Percentiles rank a stretch among this genome's conserved stretches.
Conservation (phyloP, 2,797 vertebrate genomes). For the Pitangus sulphuratus region DNA sequence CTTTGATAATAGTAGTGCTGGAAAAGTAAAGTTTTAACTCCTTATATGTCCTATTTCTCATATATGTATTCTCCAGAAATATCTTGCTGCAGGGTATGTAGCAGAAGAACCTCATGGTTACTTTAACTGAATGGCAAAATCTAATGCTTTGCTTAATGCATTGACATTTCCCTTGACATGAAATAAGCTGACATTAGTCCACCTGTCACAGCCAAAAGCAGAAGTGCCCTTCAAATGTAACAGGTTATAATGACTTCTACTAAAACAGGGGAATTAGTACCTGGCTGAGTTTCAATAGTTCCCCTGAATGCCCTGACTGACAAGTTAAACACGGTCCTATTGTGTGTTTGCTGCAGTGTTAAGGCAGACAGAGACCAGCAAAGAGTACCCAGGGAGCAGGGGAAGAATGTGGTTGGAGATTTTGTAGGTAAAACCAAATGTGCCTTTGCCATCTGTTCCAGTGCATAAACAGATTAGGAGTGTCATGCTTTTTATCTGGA, state of each 20-base stretch:
- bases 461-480: conserved; percentile 5
- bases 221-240: conserved; percentile 6
- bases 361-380: background rate
- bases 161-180: background rate
- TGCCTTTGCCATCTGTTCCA: background rate
- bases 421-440: background rate
- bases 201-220: background rate
- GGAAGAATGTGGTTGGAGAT: background rate
- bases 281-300: background rate
- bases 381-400: background rate
- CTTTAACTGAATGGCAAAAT: background rate
- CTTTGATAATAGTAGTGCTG: background rate
- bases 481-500: conserved; percentile 27
- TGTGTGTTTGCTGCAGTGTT: background rate
- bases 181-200: background rate
- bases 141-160: background rate
- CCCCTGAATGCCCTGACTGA: background rate
- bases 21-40: background rate
- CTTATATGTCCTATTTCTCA: background rate
- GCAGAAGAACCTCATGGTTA: background rate
- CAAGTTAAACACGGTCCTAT: background rate
- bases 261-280: background rate
- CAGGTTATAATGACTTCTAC: background rate
- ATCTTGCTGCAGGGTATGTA: background rate
- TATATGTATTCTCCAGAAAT: background rate